These are phyloP conservation scores for Enteromius viviparus DNA, from an alignment of 2,797 vertebrate genomes.

Conservation along the genomic window DNA sequence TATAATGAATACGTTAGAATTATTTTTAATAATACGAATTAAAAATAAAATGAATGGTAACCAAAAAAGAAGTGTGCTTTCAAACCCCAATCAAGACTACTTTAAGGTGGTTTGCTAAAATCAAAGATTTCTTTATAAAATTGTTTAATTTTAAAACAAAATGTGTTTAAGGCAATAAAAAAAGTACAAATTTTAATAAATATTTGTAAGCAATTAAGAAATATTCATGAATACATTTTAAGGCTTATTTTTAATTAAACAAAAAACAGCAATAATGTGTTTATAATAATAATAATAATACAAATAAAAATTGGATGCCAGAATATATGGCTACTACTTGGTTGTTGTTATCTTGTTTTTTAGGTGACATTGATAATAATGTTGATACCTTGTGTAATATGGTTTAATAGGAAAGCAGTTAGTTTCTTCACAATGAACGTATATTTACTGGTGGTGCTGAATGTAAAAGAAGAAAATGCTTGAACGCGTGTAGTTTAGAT, in stretches of 20 bases:
- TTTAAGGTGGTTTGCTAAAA: neutral
- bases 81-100: neutral
- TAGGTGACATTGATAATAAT: neutral
- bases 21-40: too few species aligned
- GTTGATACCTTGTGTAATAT: neutral
- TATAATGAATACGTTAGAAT: too few species aligned
- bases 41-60: too few species aligned
- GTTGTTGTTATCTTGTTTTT: neutral
- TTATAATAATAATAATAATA: neutral
- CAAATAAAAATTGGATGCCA: neutral
- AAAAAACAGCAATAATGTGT: neutral
- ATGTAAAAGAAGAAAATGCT: neutral
- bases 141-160: neutral
- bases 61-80: neutral
- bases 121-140: neutral
- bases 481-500: neutral
- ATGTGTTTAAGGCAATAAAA: neutral
- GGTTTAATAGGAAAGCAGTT: neutral
- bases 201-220: neutral
- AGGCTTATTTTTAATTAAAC: neutral
- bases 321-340: neutral
- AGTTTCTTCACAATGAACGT: neutral
- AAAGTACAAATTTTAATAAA: neutral
- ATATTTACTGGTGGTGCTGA: neutral
- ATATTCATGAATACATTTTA: neutral